Conservation (phyloP, 2,113 vertebrate genomes). For the Phaetusa simplex region DNA sequence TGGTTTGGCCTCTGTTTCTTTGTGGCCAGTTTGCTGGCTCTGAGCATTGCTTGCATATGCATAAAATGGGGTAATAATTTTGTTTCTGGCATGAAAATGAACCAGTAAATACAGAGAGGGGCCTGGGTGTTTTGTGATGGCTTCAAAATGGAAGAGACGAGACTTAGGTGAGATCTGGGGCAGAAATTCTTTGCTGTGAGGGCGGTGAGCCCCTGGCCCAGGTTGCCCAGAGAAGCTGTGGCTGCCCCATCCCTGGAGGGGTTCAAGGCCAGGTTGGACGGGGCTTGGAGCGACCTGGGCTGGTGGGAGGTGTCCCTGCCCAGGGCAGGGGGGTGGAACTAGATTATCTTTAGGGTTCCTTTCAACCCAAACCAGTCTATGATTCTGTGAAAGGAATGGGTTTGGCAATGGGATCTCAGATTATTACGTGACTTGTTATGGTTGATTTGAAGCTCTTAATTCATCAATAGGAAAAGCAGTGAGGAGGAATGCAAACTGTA, state of each 20-base stretch:
- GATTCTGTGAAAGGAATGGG: fast-evolving
- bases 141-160: neutral
- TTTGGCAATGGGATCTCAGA: neutral
- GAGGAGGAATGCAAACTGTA: fast-evolving
- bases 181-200: neutral
- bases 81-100: fast-evolving
- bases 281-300: neutral
- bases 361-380: neutral
- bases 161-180: neutral
- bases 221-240: neutral
- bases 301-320: neutral
- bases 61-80: fast-evolving
- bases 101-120: fast-evolving
- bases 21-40: fast-evolving
- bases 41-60: fast-evolving
- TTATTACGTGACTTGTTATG: fast-evolving
- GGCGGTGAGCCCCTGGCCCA: neutral
- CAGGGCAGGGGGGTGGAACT: neutral
- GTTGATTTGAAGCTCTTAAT: neutral
- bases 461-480: fast-evolving
- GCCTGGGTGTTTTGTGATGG: neutral
- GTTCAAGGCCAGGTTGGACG: neutral
- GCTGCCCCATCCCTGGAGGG: too few species aligned
- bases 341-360: neutral
- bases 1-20: too few species aligned